Base-by-base conservation (phyloP, 1,140 invertebrate genomes). In the Acromyrmex charruanus region DNA sequence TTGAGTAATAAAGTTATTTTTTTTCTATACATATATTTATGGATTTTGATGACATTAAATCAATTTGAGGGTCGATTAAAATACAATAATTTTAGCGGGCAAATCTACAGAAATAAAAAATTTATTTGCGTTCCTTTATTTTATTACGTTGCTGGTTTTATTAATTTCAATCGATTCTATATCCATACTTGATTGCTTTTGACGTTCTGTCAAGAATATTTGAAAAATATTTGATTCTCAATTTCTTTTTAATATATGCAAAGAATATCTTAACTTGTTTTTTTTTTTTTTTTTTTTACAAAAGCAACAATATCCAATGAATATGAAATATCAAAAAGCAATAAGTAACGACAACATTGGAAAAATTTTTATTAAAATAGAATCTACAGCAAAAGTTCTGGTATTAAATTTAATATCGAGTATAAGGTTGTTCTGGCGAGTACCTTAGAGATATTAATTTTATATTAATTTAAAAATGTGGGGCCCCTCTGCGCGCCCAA, bases 381-480 rank as follows among this genome's bases (percentile, higher is more conserved):
- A 35, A 55, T 58, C 6, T 58, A 35, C 28, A n/a, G 10, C 9
- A 5, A 51, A 74, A 58, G 28, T 55, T 21, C 18, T 16, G 3
- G 6, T 74, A 28, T 35, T 35, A 58, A 58, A 58, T 35, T 16
- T n/a, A 75, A 55, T n/a, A 74, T 74, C 16, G 28, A 5, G n/a
- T 9, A 25, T 35, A n/a, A 66, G 35, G 4, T 39, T 39, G 53
- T 18, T 16, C 5, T 31, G 3, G 14, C 14, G 21, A 71, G 6
- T 51, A 28, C 51, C 44, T 51, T 35, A n/a, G 53, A 18, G 18
- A 6, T 75, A 39, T 69, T 72, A 49, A 74, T 44, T 18, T 66
- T 28, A 66, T 61, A 82, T 72, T 44, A 39, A 72, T 74, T 49
- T n/a, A n/a, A 18, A 74, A 61, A 21, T 35, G 31, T 31, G 39